Percentiles rank a stretch among this genome's conserved stretches.
phyloP scores from a whole-genome alignment of 2,888 invertebrate genomes.

The Tineola bisselliella region DNA sequence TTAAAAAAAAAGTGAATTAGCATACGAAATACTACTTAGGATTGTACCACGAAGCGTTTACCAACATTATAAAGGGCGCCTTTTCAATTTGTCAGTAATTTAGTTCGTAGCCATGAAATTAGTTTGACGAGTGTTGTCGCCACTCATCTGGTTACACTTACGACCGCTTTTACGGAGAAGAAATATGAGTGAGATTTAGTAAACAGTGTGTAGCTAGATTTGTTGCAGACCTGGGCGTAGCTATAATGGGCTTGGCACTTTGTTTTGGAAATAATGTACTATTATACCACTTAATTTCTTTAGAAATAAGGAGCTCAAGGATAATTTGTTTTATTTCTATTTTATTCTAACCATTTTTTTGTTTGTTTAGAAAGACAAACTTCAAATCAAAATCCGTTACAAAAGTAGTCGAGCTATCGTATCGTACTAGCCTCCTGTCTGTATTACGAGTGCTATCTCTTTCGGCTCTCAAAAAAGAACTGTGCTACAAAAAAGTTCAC shows the following conservation, averaged over 20 bases:
- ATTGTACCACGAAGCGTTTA: neutral
- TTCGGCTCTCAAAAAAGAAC: too few relatives aligned
- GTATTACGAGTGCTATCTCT: too few relatives aligned
- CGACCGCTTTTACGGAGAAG: neutral
- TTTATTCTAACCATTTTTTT: too few relatives aligned
- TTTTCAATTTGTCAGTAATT: slow-evolving; percentile 37
- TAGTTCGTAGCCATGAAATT: slow-evolving; percentile 25
- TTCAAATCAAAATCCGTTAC: too few relatives aligned
- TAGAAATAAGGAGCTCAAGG: neutral
- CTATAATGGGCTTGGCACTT: slow-evolving; percentile 20
- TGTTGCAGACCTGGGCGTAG: neutral
- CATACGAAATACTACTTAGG: neutral
- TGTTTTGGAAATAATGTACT: slow-evolving; percentile 18
- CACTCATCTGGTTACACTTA: neutral
- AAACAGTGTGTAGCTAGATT: neutral
- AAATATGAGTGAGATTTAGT: neutral
- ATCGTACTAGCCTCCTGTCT: too few relatives aligned
- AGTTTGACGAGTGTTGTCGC: slow-evolving; percentile 24
- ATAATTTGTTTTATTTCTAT: neutral
- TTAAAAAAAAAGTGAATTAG: neutral
- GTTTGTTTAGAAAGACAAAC: too few relatives aligned
- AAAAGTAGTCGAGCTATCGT: too few relatives aligned
- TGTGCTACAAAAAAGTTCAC: too few relatives aligned
- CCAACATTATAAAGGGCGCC: slow-evolving; percentile 17
- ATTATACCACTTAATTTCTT: slow-evolving; percentile 7